A percentile compares a stretch with the other conserved stretches of the same genome.
Evolutionary conservation across 2,797 vertebrate species (phyloP).

Genomic region (Artibeus lituratus): DNA sequence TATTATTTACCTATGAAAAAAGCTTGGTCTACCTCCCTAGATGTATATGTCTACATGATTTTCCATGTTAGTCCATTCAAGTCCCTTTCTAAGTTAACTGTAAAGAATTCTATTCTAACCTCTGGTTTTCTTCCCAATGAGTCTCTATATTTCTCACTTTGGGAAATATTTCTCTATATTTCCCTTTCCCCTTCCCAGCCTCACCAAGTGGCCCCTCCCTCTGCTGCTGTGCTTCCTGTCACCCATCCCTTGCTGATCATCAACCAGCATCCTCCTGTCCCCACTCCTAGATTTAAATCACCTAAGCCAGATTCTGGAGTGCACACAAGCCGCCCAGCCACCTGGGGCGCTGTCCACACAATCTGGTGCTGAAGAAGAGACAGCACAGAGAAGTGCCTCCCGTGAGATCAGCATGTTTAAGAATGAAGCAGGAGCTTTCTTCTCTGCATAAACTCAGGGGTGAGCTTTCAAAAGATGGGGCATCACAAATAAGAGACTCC

Average conservation of each 20-base stretch:
- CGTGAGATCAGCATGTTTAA: neutral
- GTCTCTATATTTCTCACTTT: slow-evolving; percentile 18
- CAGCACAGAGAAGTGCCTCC: neutral
- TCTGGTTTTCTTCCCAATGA: neutral
- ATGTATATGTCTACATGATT: neutral
- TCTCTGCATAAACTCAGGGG: neutral
- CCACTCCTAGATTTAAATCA: slow-evolving; percentile 5
- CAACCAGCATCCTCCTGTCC: slow-evolving; percentile 50
- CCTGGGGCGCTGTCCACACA: slow-evolving; percentile 1
- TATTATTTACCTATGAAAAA: neutral
- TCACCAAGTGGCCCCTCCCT: neutral
- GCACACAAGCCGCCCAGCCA: neutral
- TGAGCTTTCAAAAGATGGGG: neutral
- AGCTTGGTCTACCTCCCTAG: neutral
- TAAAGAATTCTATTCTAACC: neutral
- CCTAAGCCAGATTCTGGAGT: neutral
- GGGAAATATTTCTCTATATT: no score
- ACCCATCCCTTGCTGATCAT: slow-evolving; percentile 36
- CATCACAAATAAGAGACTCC: neutral
- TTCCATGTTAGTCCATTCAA: neutral
- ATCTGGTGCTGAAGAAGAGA: neutral
- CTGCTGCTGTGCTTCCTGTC: neutral
- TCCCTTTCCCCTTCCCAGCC: neutral
- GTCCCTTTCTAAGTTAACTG: neutral
- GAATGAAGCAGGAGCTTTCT: neutral